Percentiles rank a stretch among this genome's conserved stretches.
Evolutionary conservation across 2,888 invertebrate species (phyloP).

Genomic region (Urechis unicinctus): DNA sequence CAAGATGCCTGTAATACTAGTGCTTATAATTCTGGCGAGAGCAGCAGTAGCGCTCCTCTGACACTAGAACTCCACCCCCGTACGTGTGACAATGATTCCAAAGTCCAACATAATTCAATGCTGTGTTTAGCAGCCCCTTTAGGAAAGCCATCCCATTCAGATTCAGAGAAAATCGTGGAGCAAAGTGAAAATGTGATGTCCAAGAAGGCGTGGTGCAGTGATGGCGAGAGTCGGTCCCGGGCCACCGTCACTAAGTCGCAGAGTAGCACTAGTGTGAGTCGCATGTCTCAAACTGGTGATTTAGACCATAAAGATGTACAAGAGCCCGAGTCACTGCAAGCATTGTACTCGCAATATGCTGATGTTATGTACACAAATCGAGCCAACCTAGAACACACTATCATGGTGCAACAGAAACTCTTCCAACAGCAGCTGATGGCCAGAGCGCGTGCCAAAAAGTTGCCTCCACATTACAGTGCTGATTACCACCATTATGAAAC

Average conservation of each 20-base stretch:
- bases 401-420: slow-evolving; percentile 62
- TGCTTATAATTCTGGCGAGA: not conserved
- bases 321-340: slow-evolving; percentile 34
- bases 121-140: not conserved
- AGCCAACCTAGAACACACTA: slow-evolving; percentile 65
- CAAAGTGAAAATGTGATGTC: slow-evolving; percentile 62
- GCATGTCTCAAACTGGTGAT: slow-evolving; percentile 15
- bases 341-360: slow-evolving; percentile 49
- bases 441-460: not conserved
- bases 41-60: not conserved
- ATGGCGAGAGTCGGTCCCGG: not conserved
- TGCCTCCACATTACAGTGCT: not conserved
- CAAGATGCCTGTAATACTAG: not conserved
- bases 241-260: slow-evolving; percentile 7
- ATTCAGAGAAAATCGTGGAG: slow-evolving; percentile 58
- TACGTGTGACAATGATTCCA: slow-evolving; percentile 21
- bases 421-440: slow-evolving; percentile 43
- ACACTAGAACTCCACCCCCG: not conserved
- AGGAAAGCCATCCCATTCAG: not conserved
- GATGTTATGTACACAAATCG: slow-evolving; percentile 68
- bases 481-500: not conserved
- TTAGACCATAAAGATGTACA: too few species aligned
- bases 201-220: not conserved
- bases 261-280: slow-evolving; percentile 12
- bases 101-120: not conserved